Evolutionary conservation across 2,113 vertebrate species (phyloP), one percentile per base, ranked within the genome.

Genomic region (Mormyrus iriodes): DNA sequence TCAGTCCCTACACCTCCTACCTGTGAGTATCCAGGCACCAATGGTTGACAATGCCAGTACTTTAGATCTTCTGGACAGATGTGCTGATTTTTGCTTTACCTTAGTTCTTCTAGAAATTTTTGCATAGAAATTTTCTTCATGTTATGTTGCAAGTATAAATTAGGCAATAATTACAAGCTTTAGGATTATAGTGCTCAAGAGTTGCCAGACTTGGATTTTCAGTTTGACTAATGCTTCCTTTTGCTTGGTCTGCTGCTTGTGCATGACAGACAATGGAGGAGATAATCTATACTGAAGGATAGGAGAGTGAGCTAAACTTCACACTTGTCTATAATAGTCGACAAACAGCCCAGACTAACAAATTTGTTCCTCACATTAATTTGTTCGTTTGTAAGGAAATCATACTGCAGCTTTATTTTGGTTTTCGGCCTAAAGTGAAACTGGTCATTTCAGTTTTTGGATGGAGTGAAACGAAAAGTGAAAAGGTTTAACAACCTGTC

Each of bases 1-100:
- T 82, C 76, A 82, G 76, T 27, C 76, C 39, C 19, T 82, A 82
- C 76, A 82, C 76, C 76, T 82, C 76, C 39, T 82, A 82, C 19
- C 35, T 82, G 76, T 82, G 76, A 82, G 76, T 82, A 82, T 44
- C 76, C 39, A 21, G 76, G 3, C 31, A 42, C 76, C 39, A 44
- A 6, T 21, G 9, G 1, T 1, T 58, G 55, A 24, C 55, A 61
- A n/a, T 61, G 55, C 55, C 24, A 61, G 55, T 61, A n/a, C n/a
- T 61, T 61, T 24, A n/a, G 55, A 9, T 61, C 21, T n/a, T 61
- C 24, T 61, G n/a, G 55, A 6, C 9, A 0, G 6, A 58, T 24
- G 21, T 58, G 55, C 55, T 58, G 21, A 58, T 24, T 61, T 61
- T 61, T 61, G 55, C 24, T 61, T 61, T 61, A 61, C 55, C 21